These are phyloP conservation scores for Meriones unguiculatus DNA, from an alignment of 2,113 vertebrate species.

Conservation along the genomic window DNA sequence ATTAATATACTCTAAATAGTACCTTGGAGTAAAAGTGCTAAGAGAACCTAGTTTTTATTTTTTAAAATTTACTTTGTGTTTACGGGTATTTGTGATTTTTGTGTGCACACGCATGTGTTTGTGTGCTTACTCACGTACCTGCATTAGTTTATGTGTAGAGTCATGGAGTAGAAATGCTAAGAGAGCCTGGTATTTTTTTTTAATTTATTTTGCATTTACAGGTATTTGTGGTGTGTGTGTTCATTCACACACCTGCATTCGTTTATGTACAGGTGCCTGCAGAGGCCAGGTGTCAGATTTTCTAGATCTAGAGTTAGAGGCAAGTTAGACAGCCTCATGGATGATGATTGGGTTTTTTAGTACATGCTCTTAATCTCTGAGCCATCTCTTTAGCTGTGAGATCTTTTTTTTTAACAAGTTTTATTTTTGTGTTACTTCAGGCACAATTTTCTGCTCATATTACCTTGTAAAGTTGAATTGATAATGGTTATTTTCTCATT, in stretches of 20 bases:
- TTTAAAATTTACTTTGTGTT: neutral
- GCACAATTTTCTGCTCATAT: neutral
- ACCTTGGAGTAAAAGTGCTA: neutral
- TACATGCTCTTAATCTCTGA: neutral
- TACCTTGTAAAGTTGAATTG: neutral
- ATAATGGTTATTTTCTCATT: neutral
- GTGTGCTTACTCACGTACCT: neutral
- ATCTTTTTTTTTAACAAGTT: neutral
- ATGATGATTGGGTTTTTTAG: neutral
- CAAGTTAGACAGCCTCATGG: neutral
- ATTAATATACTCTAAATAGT: neutral
- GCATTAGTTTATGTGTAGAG: neutral
- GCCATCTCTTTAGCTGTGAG: neutral
- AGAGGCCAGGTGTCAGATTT: neutral
- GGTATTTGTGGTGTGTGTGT: neutral
- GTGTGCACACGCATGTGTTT: neutral
- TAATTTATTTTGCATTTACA: neutral
- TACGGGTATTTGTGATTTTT: neutral
- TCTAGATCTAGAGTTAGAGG: neutral
- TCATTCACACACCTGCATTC: neutral
- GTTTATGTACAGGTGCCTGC: neutral
- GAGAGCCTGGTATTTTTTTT: neutral
- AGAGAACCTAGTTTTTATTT: neutral
- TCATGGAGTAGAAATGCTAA: neutral
- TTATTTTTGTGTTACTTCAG: slow-evolving; percentile 53